These are phyloP conservation scores for Salarias fasciatus DNA, from an alignment of 2,797 vertebrate species.

Conservation along the genomic window DNA sequence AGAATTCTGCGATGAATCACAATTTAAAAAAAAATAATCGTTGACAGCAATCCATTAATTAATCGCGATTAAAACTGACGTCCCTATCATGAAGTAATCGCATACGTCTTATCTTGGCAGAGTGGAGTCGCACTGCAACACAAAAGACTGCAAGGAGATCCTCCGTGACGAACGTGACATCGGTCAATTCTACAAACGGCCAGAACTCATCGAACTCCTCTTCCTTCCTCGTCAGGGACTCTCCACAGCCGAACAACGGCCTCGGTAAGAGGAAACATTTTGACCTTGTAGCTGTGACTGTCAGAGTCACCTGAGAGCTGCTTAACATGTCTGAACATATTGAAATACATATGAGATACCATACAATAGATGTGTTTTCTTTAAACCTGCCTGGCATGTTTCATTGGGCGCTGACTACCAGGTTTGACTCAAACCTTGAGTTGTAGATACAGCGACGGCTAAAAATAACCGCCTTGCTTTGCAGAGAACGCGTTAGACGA, in stretches of 20 bases:
- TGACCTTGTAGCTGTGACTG: too few relatives aligned
- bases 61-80: too few relatives aligned
- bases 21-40: too few relatives aligned
- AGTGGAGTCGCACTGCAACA: conserved; percentile 95
- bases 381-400: not conserved
- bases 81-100: too few relatives aligned
- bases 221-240: conserved; percentile 84
- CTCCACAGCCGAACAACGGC: conserved; percentile 80
- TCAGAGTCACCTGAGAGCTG: not conserved
- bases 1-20: too few relatives aligned
- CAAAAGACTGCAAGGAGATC: conserved; percentile 86
- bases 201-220: conserved; percentile 87
- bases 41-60: too few relatives aligned
- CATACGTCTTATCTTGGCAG: conserved; percentile 64
- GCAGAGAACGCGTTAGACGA: conserved; percentile 75
- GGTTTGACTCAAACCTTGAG: not conserved
- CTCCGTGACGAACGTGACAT: conserved; percentile 81
- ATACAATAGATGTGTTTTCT: too few relatives aligned
- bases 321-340: too few relatives aligned
- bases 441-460: not conserved
- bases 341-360: too few relatives aligned
- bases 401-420: too few relatives aligned
- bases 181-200: conserved; percentile 82
- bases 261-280: conserved; percentile 57
- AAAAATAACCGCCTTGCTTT: conserved; percentile 29